Base-by-base conservation (phyloP, 2,888 invertebrate genomes). In the Psylliodes chrysocephalus region DNA sequence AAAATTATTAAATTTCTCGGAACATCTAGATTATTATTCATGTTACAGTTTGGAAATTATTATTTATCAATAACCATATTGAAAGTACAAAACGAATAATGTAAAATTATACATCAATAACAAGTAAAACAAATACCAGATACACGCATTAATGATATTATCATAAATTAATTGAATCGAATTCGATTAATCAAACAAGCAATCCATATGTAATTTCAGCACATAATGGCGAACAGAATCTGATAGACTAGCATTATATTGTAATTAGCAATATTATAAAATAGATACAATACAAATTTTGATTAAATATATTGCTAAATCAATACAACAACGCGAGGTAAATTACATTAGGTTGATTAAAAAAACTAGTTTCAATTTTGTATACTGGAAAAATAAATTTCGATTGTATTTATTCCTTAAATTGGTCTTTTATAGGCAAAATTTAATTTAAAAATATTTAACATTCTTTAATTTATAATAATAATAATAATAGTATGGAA, bases 151-250 rank as follows among this genome's bases (percentile, higher is more conserved):
- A 46, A 46, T 46, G 19, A 22, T 46, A 46, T 46, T 46, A 46
- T 46, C 46, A 46, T 46, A 46, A 46, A 46, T 46, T 46, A 46
- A 46, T 46, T 46, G 46, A 46, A 46, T 46, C 19, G 22, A 12
- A 46, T 46, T 22, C n/a, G 46, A 46, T 25, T 46, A 46, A 12
- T 46, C 46, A 46, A 46, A 46, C 46, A 19, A 46, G 46, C 46
- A 22, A 46, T 46, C 46, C 46, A 22, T 46, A 46, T 46, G 46
- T 46, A 46, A 46, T 46, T 46, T 46, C 46, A 46, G 46, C 14
- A 46, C 46, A 46, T 46, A 46, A 46, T 46, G 46, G 25, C n/a
- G 22, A 14, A 46, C 14, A 46, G 4, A 22, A 46, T 46, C 46
- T 22, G 46, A 46, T 46, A 46, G 10, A 46, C 8, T 19, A 14